Base-by-base conservation (phyloP, 2,797 vertebrate genomes). In the Steatocranus sp. region DNA sequence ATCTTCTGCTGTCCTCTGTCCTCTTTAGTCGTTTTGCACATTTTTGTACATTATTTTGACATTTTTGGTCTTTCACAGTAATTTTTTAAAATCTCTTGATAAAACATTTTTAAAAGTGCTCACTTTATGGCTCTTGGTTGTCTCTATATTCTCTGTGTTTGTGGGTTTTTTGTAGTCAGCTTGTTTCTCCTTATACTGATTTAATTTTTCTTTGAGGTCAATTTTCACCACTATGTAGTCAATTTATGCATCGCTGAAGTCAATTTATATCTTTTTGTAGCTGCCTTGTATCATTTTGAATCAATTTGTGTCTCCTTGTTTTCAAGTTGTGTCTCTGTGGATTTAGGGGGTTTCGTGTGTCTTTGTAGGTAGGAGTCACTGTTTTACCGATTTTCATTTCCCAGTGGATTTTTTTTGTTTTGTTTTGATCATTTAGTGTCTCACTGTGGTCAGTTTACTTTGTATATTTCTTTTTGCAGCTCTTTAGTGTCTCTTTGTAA, bases 401-500 rank as follows among this genome's bases (percentile, higher is more conserved):
- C 5, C 20, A 2, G 36, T 43, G 20, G 20, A 25, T 11, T 11
- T 68, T 43, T 68, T 43, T 68, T 56, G 8, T 56, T 17, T 68
- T 25, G 63, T 34, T 58, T 58, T 1, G 38, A 68, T 68, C 20
- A 17, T 68, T 70, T 43, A 43, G 38, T 7, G 63, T 43, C 38
- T 70, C 2, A 2, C 38, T 70, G 38, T 17, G 23, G 36, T 70
- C 38, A 43, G 7, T 2, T 27, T 70, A 70, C 63, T 70, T 70
- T 43, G 38, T 43, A 43, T 27, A 43, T 25, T 70, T 46, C 10
- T 46, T 30, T 70, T 70, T 46, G 41, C 25, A 46, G 15, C 15
- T 46, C 20, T 70, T 46, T 18, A 0, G 23, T 0, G 0, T 70
- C 4, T 46, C 41, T 30, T 30, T 70, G 4, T 30, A 46, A 70